Base-by-base conservation (phyloP, 1,140 invertebrate species). In the Hycleus cichorii region DNA sequence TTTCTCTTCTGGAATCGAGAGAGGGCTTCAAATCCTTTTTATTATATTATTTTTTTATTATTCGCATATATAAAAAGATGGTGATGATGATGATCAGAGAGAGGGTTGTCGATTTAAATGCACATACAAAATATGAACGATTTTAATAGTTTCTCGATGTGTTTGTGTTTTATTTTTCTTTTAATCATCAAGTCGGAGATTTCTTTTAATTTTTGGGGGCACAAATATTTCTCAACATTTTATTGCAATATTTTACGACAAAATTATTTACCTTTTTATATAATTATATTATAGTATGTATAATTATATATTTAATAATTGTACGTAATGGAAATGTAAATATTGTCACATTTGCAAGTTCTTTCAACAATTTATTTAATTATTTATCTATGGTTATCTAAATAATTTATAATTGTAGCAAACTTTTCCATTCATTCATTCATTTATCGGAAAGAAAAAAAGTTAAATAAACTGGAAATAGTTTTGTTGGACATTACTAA, bases 241-340 rank as follows among this genome's bases (percentile, higher is more conserved):
- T 53, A 53, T 53, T 53, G 32, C 42, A 46, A 46, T 53, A 45
- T 46, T 53, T 53, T 53, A 53, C 39, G 51, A 53, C 42, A 38
- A 12, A 38, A 12, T 53, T 53, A 53, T 53, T 52, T 52, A 44
- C 18, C 39, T 44, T 52, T 44, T n/a, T 32, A 32, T 32, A 32
- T 32, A 32, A 32, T 32, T 32, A 32, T 32, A 32, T 32, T 32
- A 32, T 32, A 32, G 18, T 18, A 18, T 18, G 18, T 32, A 32
- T 32, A 44, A 44, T 43, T 53, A 46, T 53, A 38, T 46, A 53
- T 46, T 53, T 53, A 53, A 46, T 45, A 53, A 46, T 53, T 53
- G 45, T 53, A 53, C 51, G 51, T 53, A 53, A 53, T 46, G 51
- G 51, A 53, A 53, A 53, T 46, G 46, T 38, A 53, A 53, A 53